Base-by-base conservation (phyloP, 2,797 vertebrate genomes). In the Helarctos malayanus region DNA sequence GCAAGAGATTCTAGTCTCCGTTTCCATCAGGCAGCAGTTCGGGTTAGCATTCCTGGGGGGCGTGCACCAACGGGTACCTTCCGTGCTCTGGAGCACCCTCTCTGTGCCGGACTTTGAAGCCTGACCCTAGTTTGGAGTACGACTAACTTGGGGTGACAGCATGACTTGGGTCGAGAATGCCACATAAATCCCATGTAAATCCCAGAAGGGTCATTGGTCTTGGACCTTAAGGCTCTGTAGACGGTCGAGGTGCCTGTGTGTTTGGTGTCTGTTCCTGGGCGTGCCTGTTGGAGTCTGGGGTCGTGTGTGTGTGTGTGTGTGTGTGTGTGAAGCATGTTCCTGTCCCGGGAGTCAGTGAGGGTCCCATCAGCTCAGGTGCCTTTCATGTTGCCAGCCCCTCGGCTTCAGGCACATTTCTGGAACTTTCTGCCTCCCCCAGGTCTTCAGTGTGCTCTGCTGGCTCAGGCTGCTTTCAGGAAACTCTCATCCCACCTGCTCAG, bases 321-420 rank as follows among this genome's bases (percentile, higher is more conserved):
- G 1, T 21, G 4, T 1, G 0, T 19, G 29, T 5, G 73, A 13
- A 49, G 23, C 3, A 0, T 38, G 12, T 25, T 5, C 68, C 54
- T 27, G 7, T 12, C 45, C 2, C 7, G 3, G 21, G 57, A 63
- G n/a, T 16, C 23, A 3, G 14, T 0, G 0, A 25, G 27, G 52
- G 8, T 14, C n/a, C 25, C 54, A 0, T 7, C 49, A 3, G 83
- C 16, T 68, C 45, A 2, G 61, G 7, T 23, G 6, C 32, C 29
- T 25, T 32, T 38, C 19, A 0, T 2, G 1, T 18, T 2, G 41
- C 14, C 13, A 11, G 29, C 19, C 5, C 11, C 7, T 35, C 3
- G 23, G 38, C 49, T 21, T 79, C 32, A 13, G 2, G 7, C 56
- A 32, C 1, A 14, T 4, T 32, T 78, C 29, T 7, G 10, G 45